Evolutionary conservation across 1,140 invertebrate genomes (phyloP).

Genomic region (Drosophila ironensis): DNA sequence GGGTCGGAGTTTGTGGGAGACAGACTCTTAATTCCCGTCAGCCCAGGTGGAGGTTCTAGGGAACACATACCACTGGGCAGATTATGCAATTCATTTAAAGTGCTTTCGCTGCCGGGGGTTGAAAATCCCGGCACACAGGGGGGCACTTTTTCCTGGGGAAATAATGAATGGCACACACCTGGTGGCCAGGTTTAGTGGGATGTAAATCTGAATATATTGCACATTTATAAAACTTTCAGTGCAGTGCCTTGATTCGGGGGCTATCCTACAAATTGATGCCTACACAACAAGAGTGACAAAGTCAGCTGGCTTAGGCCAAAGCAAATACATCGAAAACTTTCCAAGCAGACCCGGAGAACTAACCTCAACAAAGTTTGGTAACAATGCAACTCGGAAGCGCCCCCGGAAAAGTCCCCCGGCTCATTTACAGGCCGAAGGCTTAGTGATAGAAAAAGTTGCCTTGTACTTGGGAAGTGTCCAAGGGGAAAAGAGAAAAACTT

Average conservation of each 20-base stretch:
- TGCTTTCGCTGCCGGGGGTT: conserved; percentile 11
- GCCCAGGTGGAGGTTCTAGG: not conserved
- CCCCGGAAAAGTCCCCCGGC: conserved; percentile 33
- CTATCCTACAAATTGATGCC: conserved; percentile 32
- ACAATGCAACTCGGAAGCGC: conserved; percentile 42
- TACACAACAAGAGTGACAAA: conserved; percentile 43
- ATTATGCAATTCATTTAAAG: conserved; percentile 76
- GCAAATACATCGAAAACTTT: conserved; percentile 55
- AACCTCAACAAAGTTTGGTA: conserved; percentile 43
- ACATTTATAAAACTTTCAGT: conserved; percentile 13
- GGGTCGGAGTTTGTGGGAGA: conserved; percentile 1
- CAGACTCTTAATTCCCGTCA: conserved; percentile 50
- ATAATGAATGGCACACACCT: conserved; percentile 61
- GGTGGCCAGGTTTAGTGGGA: not conserved
- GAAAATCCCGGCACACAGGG: conserved; percentile 18
- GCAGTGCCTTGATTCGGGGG: conserved; percentile 27
- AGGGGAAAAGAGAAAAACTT: conserved; percentile 38
- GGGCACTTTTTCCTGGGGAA: conserved; percentile 12
- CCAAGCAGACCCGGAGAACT: conserved; percentile 20
- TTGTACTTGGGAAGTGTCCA: conserved; percentile 65
- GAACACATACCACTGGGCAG: conserved; percentile 34
- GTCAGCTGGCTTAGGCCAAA: conserved; percentile 38
- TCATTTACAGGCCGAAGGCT: conserved; percentile 61
- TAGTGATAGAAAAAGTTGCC: conserved; percentile 60
- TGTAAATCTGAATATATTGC: not conserved